These are phyloP conservation scores for Melieria omissa DNA, from an alignment of 2,888 invertebrate species.

Conservation along the genomic window DNA sequence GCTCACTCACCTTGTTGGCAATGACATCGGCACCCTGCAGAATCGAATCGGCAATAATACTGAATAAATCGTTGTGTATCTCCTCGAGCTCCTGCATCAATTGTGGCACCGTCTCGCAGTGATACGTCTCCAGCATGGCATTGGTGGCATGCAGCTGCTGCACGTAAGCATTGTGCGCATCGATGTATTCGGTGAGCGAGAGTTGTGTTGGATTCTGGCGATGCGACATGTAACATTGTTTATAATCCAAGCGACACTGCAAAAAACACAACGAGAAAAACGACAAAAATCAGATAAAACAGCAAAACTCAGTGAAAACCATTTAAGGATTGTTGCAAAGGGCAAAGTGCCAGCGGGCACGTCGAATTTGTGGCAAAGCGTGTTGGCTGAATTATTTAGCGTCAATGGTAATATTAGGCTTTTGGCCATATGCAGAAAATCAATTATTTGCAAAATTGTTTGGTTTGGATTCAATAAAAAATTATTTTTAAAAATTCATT, in stretches of 20 bases:
- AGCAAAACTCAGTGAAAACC: not conserved
- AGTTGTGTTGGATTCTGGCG: slow-evolving; percentile 78
- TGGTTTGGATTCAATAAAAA: no score
- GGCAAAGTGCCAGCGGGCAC: no score
- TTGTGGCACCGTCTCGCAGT: slow-evolving; percentile 85
- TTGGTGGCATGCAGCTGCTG: slow-evolving; percentile 93
- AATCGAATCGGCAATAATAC: slow-evolving; percentile 87
- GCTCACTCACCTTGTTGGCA: slow-evolving; percentile 77
- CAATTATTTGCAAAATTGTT: no score
- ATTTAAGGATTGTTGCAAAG: no score
- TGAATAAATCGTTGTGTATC: slow-evolving; percentile 89
- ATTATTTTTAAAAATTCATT: no score
- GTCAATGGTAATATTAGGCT: no score
- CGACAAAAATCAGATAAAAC: slow-evolving; percentile 1
- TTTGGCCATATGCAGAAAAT: no score
- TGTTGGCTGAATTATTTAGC: no score
- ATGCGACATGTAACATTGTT: slow-evolving; percentile 83
- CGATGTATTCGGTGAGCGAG: slow-evolving; percentile 82
- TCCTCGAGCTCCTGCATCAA: slow-evolving; percentile 92
- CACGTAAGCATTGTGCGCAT: slow-evolving; percentile 93
- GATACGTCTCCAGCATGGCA: slow-evolving; percentile 91
- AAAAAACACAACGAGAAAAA: slow-evolving; percentile 38
- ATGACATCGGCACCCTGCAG: slow-evolving; percentile 88
- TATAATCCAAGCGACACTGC: slow-evolving; percentile 90
- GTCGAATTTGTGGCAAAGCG: no score